phyloP scores from a whole-genome alignment of 2,888 invertebrate genomes.

The Slavum lentiscoides region DNA sequence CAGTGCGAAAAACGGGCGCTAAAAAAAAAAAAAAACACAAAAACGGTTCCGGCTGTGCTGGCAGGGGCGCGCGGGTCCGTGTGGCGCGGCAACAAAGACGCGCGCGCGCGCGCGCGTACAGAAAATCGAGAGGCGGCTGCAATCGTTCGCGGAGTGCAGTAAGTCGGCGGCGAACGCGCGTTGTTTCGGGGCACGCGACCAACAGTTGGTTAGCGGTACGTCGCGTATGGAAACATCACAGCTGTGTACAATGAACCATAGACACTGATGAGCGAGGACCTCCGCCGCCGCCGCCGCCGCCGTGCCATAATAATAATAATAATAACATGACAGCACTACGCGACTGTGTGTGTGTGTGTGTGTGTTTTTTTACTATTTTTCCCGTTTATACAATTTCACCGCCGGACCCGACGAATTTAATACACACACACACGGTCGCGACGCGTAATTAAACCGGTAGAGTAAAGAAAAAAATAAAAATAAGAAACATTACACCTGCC shows the following conservation, averaged over 20 bases:
- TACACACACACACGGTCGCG: not conserved
- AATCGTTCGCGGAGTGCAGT: conserved; percentile 15
- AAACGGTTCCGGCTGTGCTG: not conserved
- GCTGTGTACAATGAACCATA: conserved; percentile 53
- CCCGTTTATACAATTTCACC: conserved; percentile 34
- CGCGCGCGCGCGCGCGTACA: not conserved
- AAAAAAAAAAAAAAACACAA: not conserved
- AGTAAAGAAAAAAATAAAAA: not conserved
- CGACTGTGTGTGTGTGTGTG: not conserved
- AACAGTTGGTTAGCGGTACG: conserved; percentile 54
- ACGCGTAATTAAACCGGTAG: conserved; percentile 47
- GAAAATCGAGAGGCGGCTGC: conserved; percentile 28
- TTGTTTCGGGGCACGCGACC: conserved; percentile 53
- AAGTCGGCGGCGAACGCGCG: conserved; percentile 48
- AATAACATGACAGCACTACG: conserved; percentile 42
- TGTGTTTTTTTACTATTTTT: conserved; percentile 4
- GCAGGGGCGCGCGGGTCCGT: not conserved
- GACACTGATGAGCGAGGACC: conserved; percentile 49
- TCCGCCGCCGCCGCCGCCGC: conserved; percentile 28
- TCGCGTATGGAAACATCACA: conserved; percentile 49
- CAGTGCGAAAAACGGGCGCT: no score
- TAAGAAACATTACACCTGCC: conserved; percentile 42
- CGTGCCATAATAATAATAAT: conserved; percentile 18
- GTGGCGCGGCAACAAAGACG: not conserved
- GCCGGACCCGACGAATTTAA: conserved; percentile 40